phyloP scores from a whole-genome alignment of 2,888 invertebrate genomes.

The Hydropsyche betteni region DNA sequence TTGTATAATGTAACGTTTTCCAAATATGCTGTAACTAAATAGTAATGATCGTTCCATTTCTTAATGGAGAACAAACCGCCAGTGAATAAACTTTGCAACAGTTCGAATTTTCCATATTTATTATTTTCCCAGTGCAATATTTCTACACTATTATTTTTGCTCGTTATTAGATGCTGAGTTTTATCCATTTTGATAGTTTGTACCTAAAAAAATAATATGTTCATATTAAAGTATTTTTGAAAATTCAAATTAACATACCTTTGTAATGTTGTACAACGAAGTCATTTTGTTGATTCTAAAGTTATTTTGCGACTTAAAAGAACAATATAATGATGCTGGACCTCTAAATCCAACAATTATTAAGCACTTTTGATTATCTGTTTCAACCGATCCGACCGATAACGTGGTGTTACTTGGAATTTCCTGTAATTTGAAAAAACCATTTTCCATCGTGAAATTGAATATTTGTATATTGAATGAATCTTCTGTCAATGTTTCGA shows the following conservation, averaged over 20 bases:
- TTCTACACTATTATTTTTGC: background rate
- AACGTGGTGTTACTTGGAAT: background rate
- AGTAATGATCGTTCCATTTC: constrained; percentile 25
- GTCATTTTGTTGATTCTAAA: constrained; percentile 28
- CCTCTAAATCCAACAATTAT: constrained; percentile 6
- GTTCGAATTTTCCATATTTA: constrained; percentile 12
- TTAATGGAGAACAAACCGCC: constrained; percentile 1
- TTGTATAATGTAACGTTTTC: constrained; percentile 32
- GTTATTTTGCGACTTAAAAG: constrained; percentile 21
- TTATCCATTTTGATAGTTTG: constrained; percentile 30
- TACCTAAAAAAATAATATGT: background rate
- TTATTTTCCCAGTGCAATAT: constrained; percentile 16
- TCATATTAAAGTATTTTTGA: background rate
- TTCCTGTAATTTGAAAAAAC: constrained; percentile 22
- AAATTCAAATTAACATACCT: background rate
- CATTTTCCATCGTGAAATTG: background rate
- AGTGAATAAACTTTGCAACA: constrained; percentile 28
- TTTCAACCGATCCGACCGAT: background rate
- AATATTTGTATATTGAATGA: constrained; percentile 1
- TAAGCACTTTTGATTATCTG: constrained; percentile 2
- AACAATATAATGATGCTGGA: constrained; percentile 31
- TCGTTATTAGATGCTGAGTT: constrained; percentile 18
- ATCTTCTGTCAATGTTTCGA: constrained; percentile 20
- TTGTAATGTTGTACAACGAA: constrained; percentile 25
- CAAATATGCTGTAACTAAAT: constrained; percentile 17